Evolutionary conservation across 2,888 invertebrate species (phyloP).

Genomic region (Rosalia funebris): DNA sequence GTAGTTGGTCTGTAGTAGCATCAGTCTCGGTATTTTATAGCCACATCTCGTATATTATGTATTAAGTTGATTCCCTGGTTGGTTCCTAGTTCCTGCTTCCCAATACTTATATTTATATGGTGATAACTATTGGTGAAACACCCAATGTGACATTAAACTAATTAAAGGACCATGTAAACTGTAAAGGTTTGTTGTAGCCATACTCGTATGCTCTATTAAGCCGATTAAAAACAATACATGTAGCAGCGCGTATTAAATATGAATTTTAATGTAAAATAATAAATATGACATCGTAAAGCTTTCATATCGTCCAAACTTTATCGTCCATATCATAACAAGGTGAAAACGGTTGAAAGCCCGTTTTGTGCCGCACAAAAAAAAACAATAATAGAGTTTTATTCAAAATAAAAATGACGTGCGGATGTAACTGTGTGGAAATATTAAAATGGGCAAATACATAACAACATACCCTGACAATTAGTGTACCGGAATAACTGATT

Average conservation of each 20-base stretch:
- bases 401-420: background rate
- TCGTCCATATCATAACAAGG: constrained; percentile 10
- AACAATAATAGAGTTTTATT: background rate
- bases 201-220: constrained; percentile 1
- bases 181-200: too few relatives aligned
- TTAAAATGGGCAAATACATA: constrained; percentile 8
- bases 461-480: constrained; percentile 30
- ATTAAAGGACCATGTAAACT: too few relatives aligned
- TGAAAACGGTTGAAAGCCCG: background rate
- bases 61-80: too few relatives aligned
- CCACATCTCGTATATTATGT: too few relatives aligned
- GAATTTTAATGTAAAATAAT: constrained; percentile 13
- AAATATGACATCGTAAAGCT: constrained; percentile 12
- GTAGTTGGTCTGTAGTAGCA: too few relatives aligned
- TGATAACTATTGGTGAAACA: too few relatives aligned
- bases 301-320: constrained; percentile 10
- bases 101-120: too few relatives aligned
- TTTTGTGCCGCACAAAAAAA: background rate
- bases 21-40: too few relatives aligned
- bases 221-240: background rate
- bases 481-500: constrained; percentile 28
- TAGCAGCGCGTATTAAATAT: constrained; percentile 7
- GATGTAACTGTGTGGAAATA: background rate
- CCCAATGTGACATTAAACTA: too few relatives aligned
- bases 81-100: too few relatives aligned